A percentile compares a stretch with the other conserved stretches of the same genome.
Conservation (phyloP, 2,888 invertebrate species). For the Xanthia icteritia region DNA sequence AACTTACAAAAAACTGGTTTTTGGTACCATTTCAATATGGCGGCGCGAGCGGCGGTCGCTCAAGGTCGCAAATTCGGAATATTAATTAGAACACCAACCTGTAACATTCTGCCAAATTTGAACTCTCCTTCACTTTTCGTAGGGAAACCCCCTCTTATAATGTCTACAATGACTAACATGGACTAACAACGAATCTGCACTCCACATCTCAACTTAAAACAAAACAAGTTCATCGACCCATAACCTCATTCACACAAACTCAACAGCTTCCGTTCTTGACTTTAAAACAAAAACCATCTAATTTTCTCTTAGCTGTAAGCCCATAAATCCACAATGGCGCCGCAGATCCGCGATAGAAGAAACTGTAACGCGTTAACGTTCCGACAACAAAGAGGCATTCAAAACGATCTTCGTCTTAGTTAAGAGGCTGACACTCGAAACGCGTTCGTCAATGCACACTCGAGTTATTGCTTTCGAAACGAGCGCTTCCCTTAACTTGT, state of each 20-base stretch:
- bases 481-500: conserved; percentile 76
- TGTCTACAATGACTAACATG: no score
- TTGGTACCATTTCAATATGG: no score
- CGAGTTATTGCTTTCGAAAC: conserved; percentile 84
- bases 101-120: no score
- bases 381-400: conserved; percentile 81
- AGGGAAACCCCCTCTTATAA: no score
- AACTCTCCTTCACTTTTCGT: no score
- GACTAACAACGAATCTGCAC: background rate
- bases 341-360: conserved; percentile 59
- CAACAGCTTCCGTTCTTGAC: conserved; percentile 40
- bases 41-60: no score
- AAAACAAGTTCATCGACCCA: conserved; percentile 16
- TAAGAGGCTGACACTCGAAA: conserved; percentile 83
- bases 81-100: no score
- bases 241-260: conserved; percentile 8
- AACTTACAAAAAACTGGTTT: no score
- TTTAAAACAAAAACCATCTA: conserved; percentile 65
- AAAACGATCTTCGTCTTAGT: conserved; percentile 84
- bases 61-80: no score
- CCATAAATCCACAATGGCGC: conserved; percentile 61
- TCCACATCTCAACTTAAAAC: conserved; percentile 1
- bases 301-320: conserved; percentile 65
- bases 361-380: conserved; percentile 72
- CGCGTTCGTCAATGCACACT: conserved; percentile 87